These are phyloP conservation scores for Volucella bombylans DNA, from an alignment of 2,888 invertebrate species.

Conservation along the genomic window DNA sequence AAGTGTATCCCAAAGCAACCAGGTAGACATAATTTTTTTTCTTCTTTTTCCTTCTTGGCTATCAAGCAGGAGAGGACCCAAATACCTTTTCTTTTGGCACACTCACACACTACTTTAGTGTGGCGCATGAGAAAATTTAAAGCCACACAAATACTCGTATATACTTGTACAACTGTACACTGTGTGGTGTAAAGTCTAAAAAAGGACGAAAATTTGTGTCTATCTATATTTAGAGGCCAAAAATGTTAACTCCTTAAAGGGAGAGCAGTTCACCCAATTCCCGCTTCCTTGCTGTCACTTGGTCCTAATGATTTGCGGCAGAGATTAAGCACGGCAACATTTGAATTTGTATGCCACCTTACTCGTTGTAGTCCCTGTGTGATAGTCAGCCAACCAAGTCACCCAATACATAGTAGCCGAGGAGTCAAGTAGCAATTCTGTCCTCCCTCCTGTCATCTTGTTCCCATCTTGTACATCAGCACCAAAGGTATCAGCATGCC, in stretches of 20 bases:
- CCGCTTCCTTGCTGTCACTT: not conserved
- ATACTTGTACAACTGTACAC: constrained; percentile 6
- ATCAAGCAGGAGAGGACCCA: constrained; percentile 14
- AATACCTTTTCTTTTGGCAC: constrained; percentile 16
- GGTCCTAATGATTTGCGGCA: constrained; percentile 50
- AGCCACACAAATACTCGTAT: constrained; percentile 12
- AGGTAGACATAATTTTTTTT: constrained; percentile 53
- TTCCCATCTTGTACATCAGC: not conserved
- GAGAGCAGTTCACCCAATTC: constrained; percentile 8
- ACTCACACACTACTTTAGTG: not conserved
- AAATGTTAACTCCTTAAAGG: constrained; percentile 39
- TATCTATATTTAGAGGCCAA: constrained; percentile 53
- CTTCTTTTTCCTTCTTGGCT: constrained; percentile 22
- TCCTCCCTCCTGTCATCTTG: too few species aligned
- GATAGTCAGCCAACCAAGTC: constrained; percentile 13
- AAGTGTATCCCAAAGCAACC: constrained; percentile 60
- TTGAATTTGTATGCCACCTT: constrained; percentile 45
- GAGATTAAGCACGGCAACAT: constrained; percentile 57
- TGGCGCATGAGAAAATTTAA: constrained; percentile 38
- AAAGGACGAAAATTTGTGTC: constrained; percentile 42
- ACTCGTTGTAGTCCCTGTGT: constrained; percentile 14
- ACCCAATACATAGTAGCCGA: too few species aligned
- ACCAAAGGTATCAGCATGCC: constrained; percentile 3
- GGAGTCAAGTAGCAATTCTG: too few species aligned
- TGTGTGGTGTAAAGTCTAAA: constrained; percentile 6